Conservation (phyloP, 2,888 invertebrate species). For the Lochmaea crataegi region DNA sequence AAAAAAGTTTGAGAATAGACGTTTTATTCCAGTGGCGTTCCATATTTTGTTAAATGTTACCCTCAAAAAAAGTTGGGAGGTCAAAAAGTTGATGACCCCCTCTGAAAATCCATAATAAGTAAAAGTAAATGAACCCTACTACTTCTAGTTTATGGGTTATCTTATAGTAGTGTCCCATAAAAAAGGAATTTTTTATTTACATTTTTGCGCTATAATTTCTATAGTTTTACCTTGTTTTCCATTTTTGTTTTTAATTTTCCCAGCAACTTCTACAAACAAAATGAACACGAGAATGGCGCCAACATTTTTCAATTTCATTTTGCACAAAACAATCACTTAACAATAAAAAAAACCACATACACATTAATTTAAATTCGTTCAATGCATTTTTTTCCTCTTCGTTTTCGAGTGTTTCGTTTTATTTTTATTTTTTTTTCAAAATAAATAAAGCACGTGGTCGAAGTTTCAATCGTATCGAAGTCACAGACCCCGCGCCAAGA, state of each 20-base stretch:
- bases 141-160: no score
- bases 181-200: no score
- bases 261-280: neutral
- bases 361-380: constrained; percentile 17
- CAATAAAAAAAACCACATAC: constrained; percentile 7
- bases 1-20: no score
- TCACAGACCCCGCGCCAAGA: constrained; percentile 56
- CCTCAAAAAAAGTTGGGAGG: no score
- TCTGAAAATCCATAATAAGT: no score
- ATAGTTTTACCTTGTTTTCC: constrained; percentile 1
- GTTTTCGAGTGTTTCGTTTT: constrained; percentile 38
- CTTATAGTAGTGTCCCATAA: no score
- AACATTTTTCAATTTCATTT: constrained; percentile 41
- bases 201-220: neutral
- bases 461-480: constrained; percentile 43
- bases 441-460: constrained; percentile 53
- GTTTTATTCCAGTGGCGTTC: no score
- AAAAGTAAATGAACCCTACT: no score
- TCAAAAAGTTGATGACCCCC: no score
- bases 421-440: constrained; percentile 30
- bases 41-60: no score
- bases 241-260: neutral
- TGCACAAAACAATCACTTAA: constrained; percentile 41
- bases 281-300: neutral
- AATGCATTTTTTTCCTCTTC: constrained; percentile 24